Conservation (phyloP, 2,888 invertebrate species). For the Sarcophaga carnaria region DNA sequence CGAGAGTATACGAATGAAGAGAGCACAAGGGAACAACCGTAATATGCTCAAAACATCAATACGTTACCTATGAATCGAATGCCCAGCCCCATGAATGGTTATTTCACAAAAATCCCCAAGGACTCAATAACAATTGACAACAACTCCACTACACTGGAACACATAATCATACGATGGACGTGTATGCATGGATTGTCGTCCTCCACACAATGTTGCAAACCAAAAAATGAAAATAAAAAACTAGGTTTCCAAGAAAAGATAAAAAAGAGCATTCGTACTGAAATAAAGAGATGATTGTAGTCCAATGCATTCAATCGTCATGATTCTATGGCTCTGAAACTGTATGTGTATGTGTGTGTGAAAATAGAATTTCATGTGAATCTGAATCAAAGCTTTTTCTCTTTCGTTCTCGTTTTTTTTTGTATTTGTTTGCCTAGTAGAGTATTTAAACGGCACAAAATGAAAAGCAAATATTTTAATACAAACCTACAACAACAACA, state of each 20-base stretch:
- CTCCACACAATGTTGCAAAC: background rate
- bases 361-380: conserved; percentile 18
- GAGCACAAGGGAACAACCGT: conserved; percentile 36
- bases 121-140: conserved; percentile 66
- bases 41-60: conserved; percentile 61
- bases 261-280: conserved; percentile 40
- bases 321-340: conserved; percentile 14
- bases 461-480: conserved; percentile 41
- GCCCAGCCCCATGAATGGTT: conserved; percentile 41
- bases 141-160: conserved; percentile 31
- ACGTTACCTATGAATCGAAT: conserved; percentile 41
- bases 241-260: background rate
- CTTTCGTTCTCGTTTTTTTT: background rate
- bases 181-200: too few species aligned
- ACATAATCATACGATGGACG: background rate
- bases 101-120: conserved; percentile 62
- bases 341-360: background rate
- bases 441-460: conserved; percentile 38
- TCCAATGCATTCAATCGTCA: conserved; percentile 21
- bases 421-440: background rate
- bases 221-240: conserved; percentile 25
- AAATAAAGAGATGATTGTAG: conserved; percentile 35
- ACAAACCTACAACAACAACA: background rate
- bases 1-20: background rate
- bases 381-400: background rate